A percentile compares a stretch with the other conserved stretches of the same genome.
Evolutionary conservation across 2,888 invertebrate species (phyloP).

Genomic region (Crioceris asparagi): DNA sequence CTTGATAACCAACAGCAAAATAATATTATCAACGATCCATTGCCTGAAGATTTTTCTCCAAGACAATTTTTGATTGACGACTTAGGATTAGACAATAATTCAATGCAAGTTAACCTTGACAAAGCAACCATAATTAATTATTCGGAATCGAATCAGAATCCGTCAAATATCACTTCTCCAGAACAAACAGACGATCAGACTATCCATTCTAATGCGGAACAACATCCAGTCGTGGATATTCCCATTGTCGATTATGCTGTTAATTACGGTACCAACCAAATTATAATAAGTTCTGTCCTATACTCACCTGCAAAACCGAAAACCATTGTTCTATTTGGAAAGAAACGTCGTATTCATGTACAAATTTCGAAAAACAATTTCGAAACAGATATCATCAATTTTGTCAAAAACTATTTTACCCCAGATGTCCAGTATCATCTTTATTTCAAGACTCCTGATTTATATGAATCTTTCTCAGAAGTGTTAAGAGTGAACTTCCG

Average conservation of each 20-base stretch:
- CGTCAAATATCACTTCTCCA: too few relatives aligned
- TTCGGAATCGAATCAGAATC: not conserved
- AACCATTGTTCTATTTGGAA: conserved; percentile 10
- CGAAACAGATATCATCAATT: conserved; percentile 11
- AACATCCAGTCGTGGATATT: conserved; percentile 9
- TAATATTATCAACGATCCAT: too few relatives aligned
- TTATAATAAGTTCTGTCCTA: conserved; percentile 8
- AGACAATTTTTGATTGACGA: too few relatives aligned
- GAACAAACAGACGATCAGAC: too few relatives aligned
- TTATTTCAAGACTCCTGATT: conserved; percentile 11
- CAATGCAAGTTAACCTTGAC: not conserved
- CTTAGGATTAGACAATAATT: conserved; percentile 3
- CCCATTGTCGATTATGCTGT: conserved; percentile 11
- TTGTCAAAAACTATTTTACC: conserved; percentile 11
- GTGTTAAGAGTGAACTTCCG: conserved; percentile 1
- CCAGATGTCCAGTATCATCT: conserved; percentile 11
- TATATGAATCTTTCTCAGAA: conserved; percentile 10
- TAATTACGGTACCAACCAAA: conserved; percentile 14
- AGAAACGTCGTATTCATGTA: conserved; percentile 10
- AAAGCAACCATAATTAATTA: not conserved
- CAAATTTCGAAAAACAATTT: conserved; percentile 14
- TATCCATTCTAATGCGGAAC: conserved; percentile 10
- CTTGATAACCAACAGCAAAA: too few relatives aligned
- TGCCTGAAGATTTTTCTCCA: too few relatives aligned
- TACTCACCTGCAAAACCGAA: conserved; percentile 11